These are phyloP conservation scores for Ommatoiulus sabulosus DNA, from an alignment of 2,888 invertebrate species.

Conservation along the genomic window DNA sequence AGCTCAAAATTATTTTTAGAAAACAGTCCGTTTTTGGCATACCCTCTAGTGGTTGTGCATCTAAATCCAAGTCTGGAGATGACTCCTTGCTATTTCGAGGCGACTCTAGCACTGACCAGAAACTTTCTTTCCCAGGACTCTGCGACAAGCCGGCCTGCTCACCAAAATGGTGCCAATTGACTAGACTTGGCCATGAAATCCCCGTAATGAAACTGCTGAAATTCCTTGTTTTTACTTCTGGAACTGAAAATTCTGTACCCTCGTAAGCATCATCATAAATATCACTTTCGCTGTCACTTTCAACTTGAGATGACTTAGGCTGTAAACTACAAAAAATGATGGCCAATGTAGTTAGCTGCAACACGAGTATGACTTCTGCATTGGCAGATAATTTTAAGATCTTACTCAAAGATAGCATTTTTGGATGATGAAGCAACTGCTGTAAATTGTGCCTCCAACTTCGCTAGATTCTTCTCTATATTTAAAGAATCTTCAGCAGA, in stretches of 20 bases:
- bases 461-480: background rate
- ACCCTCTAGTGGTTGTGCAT: background rate
- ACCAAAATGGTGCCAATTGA: constrained; percentile 16
- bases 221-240: background rate
- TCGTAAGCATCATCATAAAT: constrained; percentile 10
- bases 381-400: background rate
- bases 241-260: background rate
- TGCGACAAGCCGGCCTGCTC: background rate
- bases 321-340: background rate
- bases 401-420: background rate
- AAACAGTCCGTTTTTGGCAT: background rate
- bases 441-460: background rate
- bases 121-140: constrained; percentile 21
- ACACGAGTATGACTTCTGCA: background rate
- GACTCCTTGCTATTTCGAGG: background rate
- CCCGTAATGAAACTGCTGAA: background rate
- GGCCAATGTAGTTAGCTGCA: background rate
- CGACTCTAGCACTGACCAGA: constrained; percentile 49
- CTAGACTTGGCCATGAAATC: background rate
- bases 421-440: background rate
- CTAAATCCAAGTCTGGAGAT: background rate
- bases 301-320: background rate
- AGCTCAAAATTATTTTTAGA: too few relatives aligned
- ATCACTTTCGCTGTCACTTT: constrained; percentile 1
- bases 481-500: constrained; percentile 31